Conservation (phyloP, 2,797 vertebrate genomes). For the Momotus momota region DNA sequence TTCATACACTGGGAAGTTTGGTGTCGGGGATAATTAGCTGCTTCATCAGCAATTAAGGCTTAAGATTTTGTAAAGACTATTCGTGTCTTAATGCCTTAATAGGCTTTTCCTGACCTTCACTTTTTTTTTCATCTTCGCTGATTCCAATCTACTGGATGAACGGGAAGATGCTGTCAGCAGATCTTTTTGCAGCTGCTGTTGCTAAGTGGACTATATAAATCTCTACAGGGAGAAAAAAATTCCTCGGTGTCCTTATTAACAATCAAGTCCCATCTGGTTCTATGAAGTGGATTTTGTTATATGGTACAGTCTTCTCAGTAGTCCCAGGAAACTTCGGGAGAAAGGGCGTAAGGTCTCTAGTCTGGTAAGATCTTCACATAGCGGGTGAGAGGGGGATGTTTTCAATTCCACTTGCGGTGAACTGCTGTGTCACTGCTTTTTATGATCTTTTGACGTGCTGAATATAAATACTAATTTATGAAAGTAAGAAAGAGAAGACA, state of each 20-base stretch:
- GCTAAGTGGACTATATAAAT: background rate
- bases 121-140: background rate
- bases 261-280: background rate
- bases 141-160: background rate
- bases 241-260: background rate
- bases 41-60: conserved; percentile 18
- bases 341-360: accelerated
- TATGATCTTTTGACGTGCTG: background rate
- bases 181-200: background rate
- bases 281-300: background rate
- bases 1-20: background rate
- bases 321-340: background rate
- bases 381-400: background rate
- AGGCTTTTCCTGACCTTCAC: conserved; percentile 35
- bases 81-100: conserved; percentile 15
- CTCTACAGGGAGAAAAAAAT: background rate
- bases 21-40: background rate
- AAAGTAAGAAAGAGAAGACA: background rate
- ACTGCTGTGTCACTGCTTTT: background rate
- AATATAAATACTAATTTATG: background rate
- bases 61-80: conserved; percentile 8
- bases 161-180: background rate
- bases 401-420: background rate
- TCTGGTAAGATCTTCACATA: background rate
- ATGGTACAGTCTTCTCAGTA: background rate